Conservation (phyloP, 2,888 invertebrate species). For the Amblyjoppa proteus region DNA sequence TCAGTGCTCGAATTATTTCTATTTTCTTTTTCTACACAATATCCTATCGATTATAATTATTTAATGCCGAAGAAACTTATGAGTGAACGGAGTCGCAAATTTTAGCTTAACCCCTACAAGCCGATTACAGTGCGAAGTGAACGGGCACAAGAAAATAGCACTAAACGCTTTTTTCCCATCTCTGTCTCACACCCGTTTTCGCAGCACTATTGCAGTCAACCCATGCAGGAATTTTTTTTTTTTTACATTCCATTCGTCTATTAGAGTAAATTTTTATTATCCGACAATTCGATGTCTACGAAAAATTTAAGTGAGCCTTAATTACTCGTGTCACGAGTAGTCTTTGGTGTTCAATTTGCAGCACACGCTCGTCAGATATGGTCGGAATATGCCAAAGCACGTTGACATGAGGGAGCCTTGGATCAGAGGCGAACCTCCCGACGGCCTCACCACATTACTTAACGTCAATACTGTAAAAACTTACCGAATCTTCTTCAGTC, state of each 20-base stretch:
- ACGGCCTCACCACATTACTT: conserved; percentile 15
- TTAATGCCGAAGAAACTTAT: neutral
- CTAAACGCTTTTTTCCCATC: conserved; percentile 2
- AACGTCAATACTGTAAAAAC: conserved; percentile 69
- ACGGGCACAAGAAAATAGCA: conserved; percentile 5
- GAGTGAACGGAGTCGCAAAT: neutral
- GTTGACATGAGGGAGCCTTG: conserved; percentile 60
- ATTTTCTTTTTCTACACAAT: neutral
- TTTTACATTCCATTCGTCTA: neutral
- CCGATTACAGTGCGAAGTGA: neutral
- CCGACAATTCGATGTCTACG: neutral
- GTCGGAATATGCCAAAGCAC: conserved; percentile 55
- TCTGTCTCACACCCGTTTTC: conserved; percentile 7
- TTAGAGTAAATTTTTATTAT: neutral
- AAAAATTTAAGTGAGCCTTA: neutral
- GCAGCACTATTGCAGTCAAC: neutral
- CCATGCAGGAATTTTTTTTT: neutral
- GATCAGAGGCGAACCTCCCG: conserved; percentile 26
- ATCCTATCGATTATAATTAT: neutral
- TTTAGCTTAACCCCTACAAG: neutral
- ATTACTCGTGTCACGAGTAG: neutral
- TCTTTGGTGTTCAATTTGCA: neutral
- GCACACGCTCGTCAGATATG: conserved; percentile 14
- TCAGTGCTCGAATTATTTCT: neutral
- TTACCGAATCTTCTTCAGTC: conserved; percentile 87